Evolutionary conservation across 1,140 invertebrate species (phyloP).

Genomic region (Drosophila dunni): DNA sequence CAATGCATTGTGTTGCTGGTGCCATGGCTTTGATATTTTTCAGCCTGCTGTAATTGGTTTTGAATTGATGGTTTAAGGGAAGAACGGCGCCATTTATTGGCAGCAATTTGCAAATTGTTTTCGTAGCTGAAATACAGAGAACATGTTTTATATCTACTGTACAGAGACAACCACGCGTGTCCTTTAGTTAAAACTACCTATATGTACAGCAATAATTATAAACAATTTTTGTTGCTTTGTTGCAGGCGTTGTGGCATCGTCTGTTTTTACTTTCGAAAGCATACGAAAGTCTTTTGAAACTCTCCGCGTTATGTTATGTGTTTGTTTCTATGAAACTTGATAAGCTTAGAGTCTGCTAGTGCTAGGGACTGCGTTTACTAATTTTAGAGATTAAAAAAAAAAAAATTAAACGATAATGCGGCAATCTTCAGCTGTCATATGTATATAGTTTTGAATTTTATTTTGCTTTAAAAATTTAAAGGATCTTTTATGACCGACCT

Average conservation of each 20-base stretch:
- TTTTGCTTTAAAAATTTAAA: too few relatives aligned
- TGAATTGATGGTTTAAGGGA: conserved; percentile 63
- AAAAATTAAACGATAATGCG: too few relatives aligned
- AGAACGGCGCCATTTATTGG: conserved; percentile 69
- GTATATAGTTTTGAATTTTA: too few relatives aligned
- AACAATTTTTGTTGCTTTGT: conserved; percentile 46
- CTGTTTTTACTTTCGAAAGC: too few relatives aligned
- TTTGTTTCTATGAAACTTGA: background rate
- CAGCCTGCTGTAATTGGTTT: conserved; percentile 70
- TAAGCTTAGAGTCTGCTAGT: too few relatives aligned
- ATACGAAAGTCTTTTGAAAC: too few relatives aligned
- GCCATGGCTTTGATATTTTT: background rate
- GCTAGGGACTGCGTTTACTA: too few relatives aligned
- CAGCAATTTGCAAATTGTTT: conserved; percentile 80
- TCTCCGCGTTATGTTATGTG: background rate
- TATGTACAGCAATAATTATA: conserved; percentile 49
- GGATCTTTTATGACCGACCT: too few relatives aligned
- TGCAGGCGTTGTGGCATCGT: conserved; percentile 36
- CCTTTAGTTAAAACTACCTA: conserved; percentile 48
- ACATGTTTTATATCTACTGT: background rate
- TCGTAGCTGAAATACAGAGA: conserved; percentile 40
- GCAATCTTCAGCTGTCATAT: too few relatives aligned
- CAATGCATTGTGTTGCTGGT: conserved; percentile 45
- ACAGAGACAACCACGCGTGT: conserved; percentile 21
- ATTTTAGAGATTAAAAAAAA: too few relatives aligned